phyloP scores from a whole-genome alignment of 2,888 invertebrate genomes.

The Gymnocheta viridis region DNA sequence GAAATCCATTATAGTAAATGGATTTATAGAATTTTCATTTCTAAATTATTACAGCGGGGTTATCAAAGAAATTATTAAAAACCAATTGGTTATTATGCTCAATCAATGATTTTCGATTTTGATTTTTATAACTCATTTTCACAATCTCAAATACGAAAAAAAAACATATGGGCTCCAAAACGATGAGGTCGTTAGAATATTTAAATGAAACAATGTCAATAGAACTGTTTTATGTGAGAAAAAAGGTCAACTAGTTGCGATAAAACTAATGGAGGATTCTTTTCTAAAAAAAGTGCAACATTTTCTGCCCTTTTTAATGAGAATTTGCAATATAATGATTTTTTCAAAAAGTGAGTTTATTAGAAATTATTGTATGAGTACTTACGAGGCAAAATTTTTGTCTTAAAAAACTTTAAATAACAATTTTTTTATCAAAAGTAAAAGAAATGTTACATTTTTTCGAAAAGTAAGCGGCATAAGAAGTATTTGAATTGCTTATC shows the following conservation, averaged over 20 bases:
- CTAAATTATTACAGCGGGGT: conserved; percentile 17
- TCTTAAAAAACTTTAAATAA: too few relatives aligned
- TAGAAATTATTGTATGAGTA: too few relatives aligned
- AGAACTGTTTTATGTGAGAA: background rate
- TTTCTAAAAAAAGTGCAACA: too few relatives aligned
- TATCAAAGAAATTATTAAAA: conserved; percentile 7
- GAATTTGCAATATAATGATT: too few relatives aligned
- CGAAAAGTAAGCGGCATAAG: too few relatives aligned
- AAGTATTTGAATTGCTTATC: too few relatives aligned
- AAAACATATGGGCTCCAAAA: conserved; percentile 37
- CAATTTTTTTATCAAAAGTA: too few relatives aligned
- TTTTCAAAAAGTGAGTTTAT: too few relatives aligned
- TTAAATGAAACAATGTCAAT: conserved; percentile 11
- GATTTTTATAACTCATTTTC: background rate
- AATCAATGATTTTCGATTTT: conserved; percentile 11
- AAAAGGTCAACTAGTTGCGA: conserved; percentile 14
- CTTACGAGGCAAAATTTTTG: too few relatives aligned
- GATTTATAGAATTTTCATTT: background rate
- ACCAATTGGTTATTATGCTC: background rate
- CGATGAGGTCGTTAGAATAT: background rate
- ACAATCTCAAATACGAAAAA: background rate
- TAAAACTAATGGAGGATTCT: too few relatives aligned
- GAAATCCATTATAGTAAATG: conserved; percentile 24
- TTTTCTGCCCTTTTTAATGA: too few relatives aligned
- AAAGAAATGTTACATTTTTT: too few relatives aligned